Percentiles rank a stretch among this genome's conserved stretches.
These are phyloP conservation scores for Microhierax caerulescens DNA, from an alignment of 2,797 vertebrate species.

Conservation along the genomic window DNA sequence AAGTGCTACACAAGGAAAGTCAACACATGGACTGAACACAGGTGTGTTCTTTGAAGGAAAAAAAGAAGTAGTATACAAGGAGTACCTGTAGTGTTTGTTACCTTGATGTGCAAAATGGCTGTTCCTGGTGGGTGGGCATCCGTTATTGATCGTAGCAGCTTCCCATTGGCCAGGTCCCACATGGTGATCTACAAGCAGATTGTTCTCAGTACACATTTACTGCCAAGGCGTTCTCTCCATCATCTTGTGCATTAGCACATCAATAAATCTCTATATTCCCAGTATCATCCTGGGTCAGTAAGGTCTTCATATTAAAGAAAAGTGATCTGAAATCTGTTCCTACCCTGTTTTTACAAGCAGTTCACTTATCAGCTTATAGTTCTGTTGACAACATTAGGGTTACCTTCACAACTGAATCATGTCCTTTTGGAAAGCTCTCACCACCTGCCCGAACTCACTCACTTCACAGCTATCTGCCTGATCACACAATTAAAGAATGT, in stretches of 20 bases:
- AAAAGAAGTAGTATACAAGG: background rate
- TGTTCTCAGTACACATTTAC: background rate
- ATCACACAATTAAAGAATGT: background rate
- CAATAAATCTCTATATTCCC: background rate
- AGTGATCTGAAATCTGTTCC: background rate
- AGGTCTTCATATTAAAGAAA: background rate
- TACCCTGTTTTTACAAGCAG: background rate
- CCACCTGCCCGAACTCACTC: background rate
- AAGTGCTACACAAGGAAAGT: background rate
- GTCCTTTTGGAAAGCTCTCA: background rate
- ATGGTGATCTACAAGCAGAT: constrained; percentile 88
- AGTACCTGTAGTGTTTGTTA: constrained; percentile 43
- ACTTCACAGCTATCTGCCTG: background rate
- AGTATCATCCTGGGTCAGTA: background rate
- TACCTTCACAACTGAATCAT: background rate
- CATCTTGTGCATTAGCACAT: fast-evolving
- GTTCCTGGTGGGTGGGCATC: constrained; percentile 97
- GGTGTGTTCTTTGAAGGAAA: background rate
- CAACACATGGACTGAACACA: background rate
- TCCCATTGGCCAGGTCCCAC: constrained; percentile 98
- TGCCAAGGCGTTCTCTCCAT: background rate
- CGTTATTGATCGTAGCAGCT: constrained; percentile 92
- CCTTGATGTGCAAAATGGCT: constrained; percentile 96
- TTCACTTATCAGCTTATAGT: background rate
- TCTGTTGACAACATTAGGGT: fast-evolving